phyloP scores from a whole-genome alignment of 2,888 invertebrate species.

The Osmoderma eremita region DNA sequence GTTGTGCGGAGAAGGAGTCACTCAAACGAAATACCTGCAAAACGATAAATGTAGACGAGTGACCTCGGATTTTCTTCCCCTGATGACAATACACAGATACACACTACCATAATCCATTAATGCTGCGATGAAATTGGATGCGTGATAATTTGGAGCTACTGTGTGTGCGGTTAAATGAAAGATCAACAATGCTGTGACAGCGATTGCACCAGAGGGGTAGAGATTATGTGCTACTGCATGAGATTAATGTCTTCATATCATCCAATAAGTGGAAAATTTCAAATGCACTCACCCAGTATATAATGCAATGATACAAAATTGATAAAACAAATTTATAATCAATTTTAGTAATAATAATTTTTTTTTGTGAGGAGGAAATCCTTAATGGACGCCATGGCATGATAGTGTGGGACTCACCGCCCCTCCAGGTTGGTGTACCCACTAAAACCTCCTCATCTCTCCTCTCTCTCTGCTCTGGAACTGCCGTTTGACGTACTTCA shows the following conservation, averaged over 20 bases:
- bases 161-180: conserved; percentile 41
- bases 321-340: no score
- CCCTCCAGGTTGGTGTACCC: no score
- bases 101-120: conserved; percentile 7
- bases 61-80: conserved; percentile 11
- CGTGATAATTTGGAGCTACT: conserved; percentile 27
- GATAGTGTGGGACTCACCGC: no score
- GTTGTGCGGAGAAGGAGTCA: conserved; percentile 14
- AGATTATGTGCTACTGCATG: conserved; percentile 43
- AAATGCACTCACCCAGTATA: conserved; percentile 19
- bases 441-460: no score
- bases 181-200: conserved; percentile 44
- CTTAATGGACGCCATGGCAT: no score
- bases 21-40: neutral
- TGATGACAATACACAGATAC: neutral
- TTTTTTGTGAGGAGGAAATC: no score
- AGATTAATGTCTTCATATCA: conserved; percentile 36
- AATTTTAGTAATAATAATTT: no score
- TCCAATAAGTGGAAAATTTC: conserved; percentile 32
- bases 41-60: neutral
- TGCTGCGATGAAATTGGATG: conserved; percentile 25
- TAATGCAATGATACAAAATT: no score
- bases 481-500: no score
- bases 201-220: conserved; percentile 41
- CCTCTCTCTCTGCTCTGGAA: no score